Base-by-base conservation (phyloP, 1,140 invertebrate genomes). In the Archivesica marissinica region DNA sequence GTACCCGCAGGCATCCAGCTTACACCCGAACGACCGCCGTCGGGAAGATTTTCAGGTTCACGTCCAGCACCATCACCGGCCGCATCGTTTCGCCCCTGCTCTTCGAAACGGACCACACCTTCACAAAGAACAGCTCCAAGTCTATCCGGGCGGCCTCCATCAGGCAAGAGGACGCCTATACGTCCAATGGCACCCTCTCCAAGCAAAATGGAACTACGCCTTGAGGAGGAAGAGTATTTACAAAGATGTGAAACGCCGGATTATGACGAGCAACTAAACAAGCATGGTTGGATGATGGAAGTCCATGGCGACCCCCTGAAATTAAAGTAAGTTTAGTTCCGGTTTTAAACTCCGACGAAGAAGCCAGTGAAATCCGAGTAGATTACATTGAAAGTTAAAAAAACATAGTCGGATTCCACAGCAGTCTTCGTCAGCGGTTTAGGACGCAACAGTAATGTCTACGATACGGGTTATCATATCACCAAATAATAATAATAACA, bases 231-330 rank as follows among this genome's bases (percentile, higher is more conserved):
- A 25, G 70, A 76, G 25, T 33, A 64, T 20, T 15, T 44, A 7
- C 25, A 52, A 20, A 47, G 82, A 25, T 33, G 41, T 68, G 61
- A 77, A 25, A 77, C 82, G 25, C 82, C 82, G 28, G 82, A 85
- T 50, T 92, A 92, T 85, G 87, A 91, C 30, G 85, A 86, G 50
- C 72, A 87, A n/a, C 41, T 89, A 41, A 87, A 89, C 47, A 91
- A 90, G 50, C 91, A 91, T 82, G 92, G 92, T 0, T 93, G 92
- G 92, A 79, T 88, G 59, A 89, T 90, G 47, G 89, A 93, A 76
- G 88, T 93, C 2, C 92, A 91, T 56, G 92, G 92, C 9, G 90
- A 93, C 83, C 92, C 92, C 3, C 87, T 89, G 33, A 89, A 88
- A 68, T n/a, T 92, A 35, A 93, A 93, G 92, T 93, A 88, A 90